Evolutionary conservation across 2,888 invertebrate species (phyloP).

Genomic region (Ophioninae sp.): DNA sequence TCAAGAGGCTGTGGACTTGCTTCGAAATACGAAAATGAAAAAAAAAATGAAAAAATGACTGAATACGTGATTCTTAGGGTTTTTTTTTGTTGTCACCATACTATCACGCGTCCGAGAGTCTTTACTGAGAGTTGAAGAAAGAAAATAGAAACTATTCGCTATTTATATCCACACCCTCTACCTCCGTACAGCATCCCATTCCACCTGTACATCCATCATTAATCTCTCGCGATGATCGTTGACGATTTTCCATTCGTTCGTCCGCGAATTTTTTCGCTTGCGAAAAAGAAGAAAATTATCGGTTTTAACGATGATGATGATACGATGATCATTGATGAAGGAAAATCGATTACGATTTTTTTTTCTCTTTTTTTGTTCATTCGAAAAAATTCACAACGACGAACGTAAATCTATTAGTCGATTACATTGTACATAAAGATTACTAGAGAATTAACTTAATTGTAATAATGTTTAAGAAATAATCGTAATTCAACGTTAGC

Average conservation of each 20-base stretch:
- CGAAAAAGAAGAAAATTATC: neutral
- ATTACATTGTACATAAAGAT: slow-evolving; percentile 54
- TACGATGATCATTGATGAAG: no score
- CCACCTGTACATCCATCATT: slow-evolving; percentile 19
- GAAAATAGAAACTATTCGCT: slow-evolving; percentile 37
- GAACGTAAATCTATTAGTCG: slow-evolving; percentile 27
- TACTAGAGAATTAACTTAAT: slow-evolving; percentile 23
- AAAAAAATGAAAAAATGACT: slow-evolving; percentile 52
- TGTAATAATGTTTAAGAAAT: slow-evolving; percentile 18
- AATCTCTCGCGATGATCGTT: slow-evolving; percentile 28
- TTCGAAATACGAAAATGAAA: slow-evolving; percentile 35
- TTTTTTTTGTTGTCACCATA: slow-evolving; percentile 34
- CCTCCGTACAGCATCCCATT: slow-evolving; percentile 36
- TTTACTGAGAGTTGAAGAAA: slow-evolving; percentile 23
- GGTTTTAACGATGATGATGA: no score
- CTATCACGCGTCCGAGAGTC: slow-evolving; percentile 37
- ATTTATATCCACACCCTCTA: slow-evolving; percentile 42
- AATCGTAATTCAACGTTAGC: slow-evolving; percentile 46
- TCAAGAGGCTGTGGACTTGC: slow-evolving; percentile 50
- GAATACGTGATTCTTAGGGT: slow-evolving; percentile 49
- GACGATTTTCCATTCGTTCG: slow-evolving; percentile 29
- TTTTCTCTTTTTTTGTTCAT: neutral
- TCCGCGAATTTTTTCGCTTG: slow-evolving; percentile 12
- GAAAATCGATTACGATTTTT: neutral
- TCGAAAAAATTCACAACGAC: slow-evolving; percentile 1